Evolutionary conservation across 2,113 vertebrate genomes (phyloP), one percentile per base, ranked within the genome.

Genomic region (Eira barbara): DNA sequence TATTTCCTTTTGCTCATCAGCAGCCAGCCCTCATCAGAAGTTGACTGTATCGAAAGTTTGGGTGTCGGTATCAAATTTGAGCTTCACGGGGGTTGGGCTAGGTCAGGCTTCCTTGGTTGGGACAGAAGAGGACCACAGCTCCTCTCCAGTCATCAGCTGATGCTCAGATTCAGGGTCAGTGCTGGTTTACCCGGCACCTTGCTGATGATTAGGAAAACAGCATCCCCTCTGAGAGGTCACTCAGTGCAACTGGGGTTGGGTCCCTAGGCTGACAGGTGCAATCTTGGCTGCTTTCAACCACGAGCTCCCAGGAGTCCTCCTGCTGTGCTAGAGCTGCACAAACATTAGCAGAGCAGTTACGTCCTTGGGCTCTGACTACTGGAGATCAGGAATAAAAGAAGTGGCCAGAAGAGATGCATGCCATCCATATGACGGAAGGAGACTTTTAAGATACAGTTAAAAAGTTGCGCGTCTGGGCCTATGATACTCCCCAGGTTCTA

Each of bases 1-100:
- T 84, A 96, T 87, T 97, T 98, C 96, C 96, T 95, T n/a, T 84
- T 84, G 55, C 82, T 95, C 80, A 71, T 84, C 95, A 94, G 80
- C 61, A 96, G 45, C 13, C 45, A 71, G 47, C 20, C 49, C 42
- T 52, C 34, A 21, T 49, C 82, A 94, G 89, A 79, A 92, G 55
- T 69, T 45, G 80, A 67, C 92, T 93, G 42, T 90, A 61, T 93
- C 83, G 63, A 95, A 83, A 79, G 61, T 86, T 89, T 84, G 79
- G 91, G 94, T 23, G 45, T 18, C 42, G 59, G 86, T 34, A 27
- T 69, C 55, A 49, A 55, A 57, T 65, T 65, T 8, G 18, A 95
- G 27, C n/a, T 61, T 89, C 20, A 25, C 14, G 59, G 47, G 47
- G 31, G 12, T 67, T 85, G 94, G 39, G 73, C 10, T 29, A 59